Conservation (phyloP, 2,888 invertebrate species). For the Cryptophagus acutangulus region DNA sequence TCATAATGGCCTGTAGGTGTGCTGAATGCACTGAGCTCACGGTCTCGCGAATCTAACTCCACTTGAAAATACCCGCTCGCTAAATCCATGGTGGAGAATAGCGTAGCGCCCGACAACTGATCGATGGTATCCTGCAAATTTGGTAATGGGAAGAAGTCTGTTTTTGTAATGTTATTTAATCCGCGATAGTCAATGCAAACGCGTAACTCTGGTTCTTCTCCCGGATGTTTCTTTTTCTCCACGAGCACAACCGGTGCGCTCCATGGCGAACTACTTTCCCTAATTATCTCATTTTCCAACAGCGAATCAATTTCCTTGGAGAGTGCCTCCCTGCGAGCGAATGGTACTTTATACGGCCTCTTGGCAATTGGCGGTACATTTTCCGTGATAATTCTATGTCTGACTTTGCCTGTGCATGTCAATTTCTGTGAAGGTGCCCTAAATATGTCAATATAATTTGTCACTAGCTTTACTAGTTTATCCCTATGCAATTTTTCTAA, state of each 20-base stretch:
- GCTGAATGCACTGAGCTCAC: constrained; percentile 20
- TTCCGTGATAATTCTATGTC: constrained; percentile 11
- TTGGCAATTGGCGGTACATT: constrained; percentile 3
- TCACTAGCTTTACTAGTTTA: constrained; percentile 7
- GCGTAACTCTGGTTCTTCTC: constrained; percentile 9
- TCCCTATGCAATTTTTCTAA: too few species aligned
- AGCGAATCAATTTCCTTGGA: constrained; percentile 20
- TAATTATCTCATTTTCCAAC: constrained; percentile 28
- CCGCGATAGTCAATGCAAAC: too few species aligned
- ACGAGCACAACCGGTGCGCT: constrained; percentile 36
- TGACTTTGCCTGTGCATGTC: constrained; percentile 7
- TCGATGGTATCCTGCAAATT: too few species aligned
- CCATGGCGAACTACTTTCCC: too few species aligned
- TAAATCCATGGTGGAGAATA: constrained; percentile 31
- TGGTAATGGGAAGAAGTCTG: too few species aligned
- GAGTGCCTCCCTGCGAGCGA: constrained; percentile 2
- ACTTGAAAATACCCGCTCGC: constrained; percentile 32
- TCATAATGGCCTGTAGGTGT: constrained; percentile 9
- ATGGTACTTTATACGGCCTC: constrained; percentile 7
- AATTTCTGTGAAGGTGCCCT: constrained; percentile 5
- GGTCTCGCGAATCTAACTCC: constrained; percentile 17
- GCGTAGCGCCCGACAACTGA: too few species aligned
- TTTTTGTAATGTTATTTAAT: too few species aligned
- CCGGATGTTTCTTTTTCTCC: constrained; percentile 29
- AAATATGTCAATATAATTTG: constrained; percentile 6